A percentile compares a stretch with the other conserved stretches of the same genome.
These are phyloP conservation scores for Myripristis jacobus DNA, from an alignment of 2,797 vertebrate species.

Conservation along the genomic window DNA sequence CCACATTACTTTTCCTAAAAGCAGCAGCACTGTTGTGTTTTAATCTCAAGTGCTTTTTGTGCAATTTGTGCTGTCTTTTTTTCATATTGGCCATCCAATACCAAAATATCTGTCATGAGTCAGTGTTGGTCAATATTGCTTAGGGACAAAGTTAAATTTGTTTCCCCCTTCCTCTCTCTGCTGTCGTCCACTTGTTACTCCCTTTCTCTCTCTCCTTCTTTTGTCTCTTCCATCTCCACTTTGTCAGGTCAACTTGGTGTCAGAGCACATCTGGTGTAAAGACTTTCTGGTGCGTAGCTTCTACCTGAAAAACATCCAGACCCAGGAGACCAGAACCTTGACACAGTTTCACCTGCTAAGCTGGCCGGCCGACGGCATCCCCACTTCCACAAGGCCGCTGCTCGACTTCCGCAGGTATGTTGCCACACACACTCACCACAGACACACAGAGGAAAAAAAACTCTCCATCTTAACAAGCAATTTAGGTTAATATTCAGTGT, in stretches of 20 bases:
- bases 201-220: background rate
- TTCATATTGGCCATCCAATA: too few relatives aligned
- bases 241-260: slow-evolving; percentile 95
- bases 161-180: background rate
- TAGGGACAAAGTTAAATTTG: too few relatives aligned
- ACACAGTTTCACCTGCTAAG: slow-evolving; percentile 99
- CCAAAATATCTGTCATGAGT: too few relatives aligned
- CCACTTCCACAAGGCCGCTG: slow-evolving; percentile 92
- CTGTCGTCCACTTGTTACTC: background rate
- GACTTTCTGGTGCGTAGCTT: slow-evolving; percentile 98
- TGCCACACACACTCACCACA: background rate
- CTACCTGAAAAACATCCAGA: slow-evolving; percentile 98
- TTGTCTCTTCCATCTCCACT: background rate
- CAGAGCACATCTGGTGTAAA: slow-evolving; percentile 98
- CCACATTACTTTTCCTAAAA: too few relatives aligned
- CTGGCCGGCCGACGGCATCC: slow-evolving; percentile 96
- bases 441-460: background rate
- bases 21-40: too few relatives aligned
- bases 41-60: too few relatives aligned
- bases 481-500: too few relatives aligned
- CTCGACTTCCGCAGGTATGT: slow-evolving; percentile 94
- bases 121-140: too few relatives aligned
- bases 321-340: slow-evolving; percentile 95
- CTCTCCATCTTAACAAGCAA: background rate
- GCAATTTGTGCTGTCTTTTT: too few relatives aligned